These are phyloP conservation scores for Zingel zingel DNA, from an alignment of 2,113 vertebrate genomes.

Conservation along the genomic window DNA sequence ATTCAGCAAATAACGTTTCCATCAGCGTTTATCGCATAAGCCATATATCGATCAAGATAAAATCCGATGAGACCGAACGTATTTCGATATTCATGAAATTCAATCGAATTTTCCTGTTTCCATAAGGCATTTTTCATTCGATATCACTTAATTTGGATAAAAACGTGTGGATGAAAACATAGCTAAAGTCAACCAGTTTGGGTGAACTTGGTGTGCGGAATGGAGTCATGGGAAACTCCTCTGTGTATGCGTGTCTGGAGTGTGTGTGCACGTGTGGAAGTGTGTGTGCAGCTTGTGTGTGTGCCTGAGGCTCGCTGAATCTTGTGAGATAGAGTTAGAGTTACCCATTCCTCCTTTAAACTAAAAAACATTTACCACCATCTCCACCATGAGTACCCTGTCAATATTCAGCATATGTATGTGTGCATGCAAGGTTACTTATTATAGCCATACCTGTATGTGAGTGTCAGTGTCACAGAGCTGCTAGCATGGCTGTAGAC, in stretches of 20 bases:
- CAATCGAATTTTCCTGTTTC: no score
- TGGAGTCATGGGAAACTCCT: conserved; percentile 48
- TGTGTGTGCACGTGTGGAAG: conserved; percentile 7
- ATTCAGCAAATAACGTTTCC: no score
- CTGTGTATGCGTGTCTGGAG: neutral
- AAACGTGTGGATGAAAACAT: no score
- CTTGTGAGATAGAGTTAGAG: neutral
- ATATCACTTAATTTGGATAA: no score
- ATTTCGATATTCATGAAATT: no score
- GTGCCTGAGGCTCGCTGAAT: conserved; percentile 5
- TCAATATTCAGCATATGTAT: conserved; percentile 24
- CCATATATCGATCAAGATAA: no score
- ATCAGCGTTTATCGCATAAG: no score
- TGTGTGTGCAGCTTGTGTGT: neutral
- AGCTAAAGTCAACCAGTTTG: conserved; percentile 37
- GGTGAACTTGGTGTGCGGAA: conserved; percentile 16
- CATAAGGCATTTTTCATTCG: no score
- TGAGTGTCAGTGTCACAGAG: conserved; percentile 1
- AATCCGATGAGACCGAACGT: no score
- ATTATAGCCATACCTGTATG: neutral
- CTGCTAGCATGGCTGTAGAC: neutral
- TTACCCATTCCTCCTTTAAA: conserved; percentile 17
- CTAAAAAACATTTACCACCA: conserved; percentile 15
- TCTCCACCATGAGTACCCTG: neutral
- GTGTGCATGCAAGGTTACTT: neutral